Conservation (phyloP, 1,140 invertebrate genomes). For the Neotoxoptera formosana region DNA sequence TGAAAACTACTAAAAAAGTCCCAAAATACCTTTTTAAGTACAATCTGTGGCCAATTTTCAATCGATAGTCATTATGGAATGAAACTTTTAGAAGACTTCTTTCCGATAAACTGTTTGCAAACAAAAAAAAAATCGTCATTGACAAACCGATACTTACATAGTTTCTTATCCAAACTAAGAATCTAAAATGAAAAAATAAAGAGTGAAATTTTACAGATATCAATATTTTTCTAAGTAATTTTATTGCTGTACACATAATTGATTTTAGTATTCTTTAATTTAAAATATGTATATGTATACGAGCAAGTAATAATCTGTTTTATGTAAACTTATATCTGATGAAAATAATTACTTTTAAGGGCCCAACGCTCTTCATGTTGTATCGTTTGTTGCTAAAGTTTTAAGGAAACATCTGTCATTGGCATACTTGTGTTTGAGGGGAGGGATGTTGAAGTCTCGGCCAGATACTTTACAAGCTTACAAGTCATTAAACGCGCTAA, state of each 20-base stretch:
- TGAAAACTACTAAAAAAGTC: neutral
- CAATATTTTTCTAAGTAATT: neutral
- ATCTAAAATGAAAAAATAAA: neutral
- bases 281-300: neutral
- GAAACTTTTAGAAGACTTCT: neutral
- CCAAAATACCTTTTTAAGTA: neutral
- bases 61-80: neutral
- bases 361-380: constrained; percentile 3
- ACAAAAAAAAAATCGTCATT: neutral
- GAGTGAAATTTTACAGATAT: neutral
- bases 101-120: neutral
- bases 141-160: neutral
- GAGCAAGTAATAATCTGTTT: constrained; percentile 63
- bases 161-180: neutral
- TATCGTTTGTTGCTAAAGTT: constrained; percentile 40
- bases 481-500: constrained; percentile 32
- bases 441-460: neutral
- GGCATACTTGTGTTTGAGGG: neutral
- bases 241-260: neutral
- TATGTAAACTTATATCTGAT: neutral
- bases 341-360: constrained; percentile 28
- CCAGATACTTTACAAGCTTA: constrained; percentile 44
- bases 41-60: neutral
- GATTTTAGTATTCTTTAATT: neutral
- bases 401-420: constrained; percentile 51